Base-by-base conservation (phyloP, 2,888 invertebrate genomes). In the Lithophane leautieri region DNA sequence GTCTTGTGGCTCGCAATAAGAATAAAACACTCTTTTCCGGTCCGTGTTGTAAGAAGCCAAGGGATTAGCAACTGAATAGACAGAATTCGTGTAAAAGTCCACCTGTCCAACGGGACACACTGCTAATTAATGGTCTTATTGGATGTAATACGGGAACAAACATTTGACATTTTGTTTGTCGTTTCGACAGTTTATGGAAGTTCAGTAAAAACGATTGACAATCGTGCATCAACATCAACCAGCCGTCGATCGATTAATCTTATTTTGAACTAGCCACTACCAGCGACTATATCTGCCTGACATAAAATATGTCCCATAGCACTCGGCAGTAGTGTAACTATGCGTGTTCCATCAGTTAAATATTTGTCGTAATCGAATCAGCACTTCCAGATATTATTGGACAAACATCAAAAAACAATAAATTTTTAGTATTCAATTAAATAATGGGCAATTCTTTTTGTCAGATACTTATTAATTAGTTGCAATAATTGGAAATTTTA, bases 11-110 rank as follows among this genome's bases (percentile, higher is more conserved):
- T 22, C 14, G 4, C 22, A n/a, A 25, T 56, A 52, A 67, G 22
- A 79, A 79, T 73, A 79, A 40, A 79, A 54, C 28, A 60, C 73
- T 22, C 47, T 79, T 71, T 79, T 61, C 47, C 50, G 44, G 54
- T 61, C 47, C 42, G 42, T 54, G 40, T 61, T 66, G 44, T 73
- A 62, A 62, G 25, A 78, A 73, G 61, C 73, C 34, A 50, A 62
- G 25, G 42, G 66, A 78, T 80, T 50, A 80, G 44, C 25, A 11
- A 52, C 34, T 67, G 11, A 62, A 66, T 73, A 61, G 34, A 14
- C 14, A 62, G 19, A n/a, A 62, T 67, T 25, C 7, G 52, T 50
- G 14, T 69, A 11, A 42, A 78, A 56, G 42, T 34, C 56, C 42
- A 78, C 34, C 12, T 52, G 56, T 63, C 28, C 25, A 56, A 44